Evolutionary conservation across 2,888 invertebrate species (phyloP).

Genomic region (Calameuta filiformis): DNA sequence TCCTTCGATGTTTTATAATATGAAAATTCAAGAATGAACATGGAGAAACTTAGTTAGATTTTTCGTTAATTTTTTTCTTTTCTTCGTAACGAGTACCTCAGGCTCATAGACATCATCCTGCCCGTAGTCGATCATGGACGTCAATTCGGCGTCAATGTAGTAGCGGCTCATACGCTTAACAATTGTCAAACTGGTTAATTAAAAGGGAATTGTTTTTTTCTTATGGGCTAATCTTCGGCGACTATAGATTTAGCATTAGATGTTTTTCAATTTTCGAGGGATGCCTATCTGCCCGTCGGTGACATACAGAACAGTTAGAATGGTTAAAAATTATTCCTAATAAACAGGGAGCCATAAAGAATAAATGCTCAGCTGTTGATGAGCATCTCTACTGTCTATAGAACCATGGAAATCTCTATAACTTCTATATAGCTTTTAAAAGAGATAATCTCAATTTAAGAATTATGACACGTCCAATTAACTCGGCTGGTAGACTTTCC

Average conservation of each 20-base stretch:
- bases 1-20: neutral
- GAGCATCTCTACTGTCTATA: neutral
- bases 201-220: neutral
- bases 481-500: neutral
- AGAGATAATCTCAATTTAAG: neutral
- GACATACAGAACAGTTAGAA: neutral
- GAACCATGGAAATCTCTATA: neutral
- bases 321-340: neutral
- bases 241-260: neutral
- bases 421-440: neutral
- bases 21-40: neutral
- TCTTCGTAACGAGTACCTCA: constrained; percentile 50
- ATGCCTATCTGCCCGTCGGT: neutral
- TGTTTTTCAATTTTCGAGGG: neutral
- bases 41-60: constrained; percentile 17
- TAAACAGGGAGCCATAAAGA: neutral
- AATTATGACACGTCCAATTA: neutral
- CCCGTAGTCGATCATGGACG: constrained; percentile 77
- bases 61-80: constrained; percentile 1
- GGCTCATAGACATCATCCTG: constrained; percentile 69
- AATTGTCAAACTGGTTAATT: constrained; percentile 27
- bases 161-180: constrained; percentile 83
- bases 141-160: constrained; percentile 85
- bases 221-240: neutral
- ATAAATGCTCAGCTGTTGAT: neutral